Base-by-base conservation (phyloP, 1,140 invertebrate species). In the Bombus cullumanus region DNA sequence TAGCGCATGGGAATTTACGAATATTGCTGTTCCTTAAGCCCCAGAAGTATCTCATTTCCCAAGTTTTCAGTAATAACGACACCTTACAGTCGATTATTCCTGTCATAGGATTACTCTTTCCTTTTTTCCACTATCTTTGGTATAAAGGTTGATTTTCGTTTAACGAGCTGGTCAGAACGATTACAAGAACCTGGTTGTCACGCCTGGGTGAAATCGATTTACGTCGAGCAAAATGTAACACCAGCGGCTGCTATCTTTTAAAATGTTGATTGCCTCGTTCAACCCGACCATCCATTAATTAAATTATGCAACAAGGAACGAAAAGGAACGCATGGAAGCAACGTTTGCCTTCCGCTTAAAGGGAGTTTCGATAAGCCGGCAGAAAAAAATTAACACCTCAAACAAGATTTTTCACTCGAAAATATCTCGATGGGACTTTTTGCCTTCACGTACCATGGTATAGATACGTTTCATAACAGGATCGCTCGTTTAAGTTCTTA, bases 11-110 rank as follows among this genome's bases (percentile, higher is more conserved):
- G 73, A 89, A 86, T 89, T 89, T 82, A 86, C 69, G 88, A 77
- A 89, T 86, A 89, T 89, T 86, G 85, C 87, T 71, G 87, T 89
- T 89, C 68, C 75, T 86, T 83, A 89, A 89, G 76, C 66, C 28
- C 39, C 69, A 57, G 62, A 83, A 89, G 84, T 69, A 81, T 85
- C 84, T 74, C 71, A 74, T 85, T 69, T 66, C 43, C 78, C 59
- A 74, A 81, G 59, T 85, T 85, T 59, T 57, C 69, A 57, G 69
- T 57, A 85, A 85, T 81, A 81, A 81, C 79, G 78, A 68, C 71
- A 81, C 69, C 71, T 81, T 39, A 22, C 31, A 41, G 69, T 25
- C 79, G 71, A 66, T 69, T 78, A 84, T 78, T 59, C 68, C 71
- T 28, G 79, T 43, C 76, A 37, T n/a, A 39, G 25, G 76, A 62